Evolutionary conservation across 2,113 vertebrate genomes (phyloP).

Genomic region (Paramisgurnus dabryanus): DNA sequence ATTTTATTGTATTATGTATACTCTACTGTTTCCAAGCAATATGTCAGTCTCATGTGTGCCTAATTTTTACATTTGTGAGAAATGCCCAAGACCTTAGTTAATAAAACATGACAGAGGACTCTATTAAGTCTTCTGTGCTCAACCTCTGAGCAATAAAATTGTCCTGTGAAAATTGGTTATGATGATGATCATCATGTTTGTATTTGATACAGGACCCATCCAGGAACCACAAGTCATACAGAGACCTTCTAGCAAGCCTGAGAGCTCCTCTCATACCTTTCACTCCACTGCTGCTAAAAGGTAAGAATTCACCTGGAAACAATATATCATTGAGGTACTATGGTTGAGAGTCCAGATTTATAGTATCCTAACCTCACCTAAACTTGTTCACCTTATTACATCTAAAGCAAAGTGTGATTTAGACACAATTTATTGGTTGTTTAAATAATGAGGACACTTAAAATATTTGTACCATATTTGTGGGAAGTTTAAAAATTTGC

Average conservation of each 20-base stretch:
- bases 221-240: constrained; percentile 94
- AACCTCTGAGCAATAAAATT: too few relatives aligned
- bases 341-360: too few relatives aligned
- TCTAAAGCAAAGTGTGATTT: too few relatives aligned
- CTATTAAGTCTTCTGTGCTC: neutral
- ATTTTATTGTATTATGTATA: too few relatives aligned
- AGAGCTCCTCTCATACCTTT: constrained; percentile 93
- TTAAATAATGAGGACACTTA: too few relatives aligned
- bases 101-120: too few relatives aligned
- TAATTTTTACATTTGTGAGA: too few relatives aligned
- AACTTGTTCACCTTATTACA: constrained; percentile 5
- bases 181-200: constrained; percentile 28
- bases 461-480: constrained; percentile 5
- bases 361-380: neutral
- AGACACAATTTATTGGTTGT: too few relatives aligned
- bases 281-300: constrained; percentile 90
- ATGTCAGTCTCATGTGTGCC: too few relatives aligned
- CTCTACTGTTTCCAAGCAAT: too few relatives aligned
- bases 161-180: neutral
- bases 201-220: constrained; percentile 83
- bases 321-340: neutral
- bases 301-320: constrained; percentile 59
- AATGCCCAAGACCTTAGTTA: too few relatives aligned
- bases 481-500: neutral
- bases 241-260: constrained; percentile 90